These are phyloP conservation scores for Alligator mississippiensis DNA, from an alignment of 2,113 vertebrate species.

Conservation along the genomic window DNA sequence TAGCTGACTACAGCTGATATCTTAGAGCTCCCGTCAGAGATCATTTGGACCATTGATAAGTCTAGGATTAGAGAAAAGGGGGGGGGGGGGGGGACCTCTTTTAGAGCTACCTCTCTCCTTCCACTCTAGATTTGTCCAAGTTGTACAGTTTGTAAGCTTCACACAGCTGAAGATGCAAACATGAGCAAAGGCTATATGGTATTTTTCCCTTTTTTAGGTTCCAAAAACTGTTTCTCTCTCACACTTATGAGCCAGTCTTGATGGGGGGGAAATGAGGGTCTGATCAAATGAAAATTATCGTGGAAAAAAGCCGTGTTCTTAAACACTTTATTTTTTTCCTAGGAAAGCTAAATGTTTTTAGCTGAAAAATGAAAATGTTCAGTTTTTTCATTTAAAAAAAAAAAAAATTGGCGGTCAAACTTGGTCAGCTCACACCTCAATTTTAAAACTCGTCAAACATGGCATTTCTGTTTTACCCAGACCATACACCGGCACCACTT, in stretches of 20 bases:
- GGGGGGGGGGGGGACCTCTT: not conserved
- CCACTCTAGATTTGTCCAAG: rapidly evolving
- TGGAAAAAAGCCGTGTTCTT: not conserved
- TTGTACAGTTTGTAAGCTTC: not conserved
- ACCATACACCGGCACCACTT: rapidly evolving
- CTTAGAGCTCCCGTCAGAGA: not conserved
- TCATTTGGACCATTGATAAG: not conserved
- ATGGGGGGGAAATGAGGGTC: not conserved
- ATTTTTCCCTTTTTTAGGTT: not conserved
- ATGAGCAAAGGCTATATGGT: not conserved
- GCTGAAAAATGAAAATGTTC: not conserved
- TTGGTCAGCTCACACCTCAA: not conserved
- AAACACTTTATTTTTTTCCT: not conserved
- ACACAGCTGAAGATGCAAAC: not conserved
- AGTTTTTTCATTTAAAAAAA: not conserved
- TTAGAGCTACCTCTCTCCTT: not conserved
- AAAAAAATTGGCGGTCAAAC: not conserved
- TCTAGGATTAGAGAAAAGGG: not conserved
- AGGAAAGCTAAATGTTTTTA: not conserved
- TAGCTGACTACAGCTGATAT: not conserved
- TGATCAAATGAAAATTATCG: not conserved
- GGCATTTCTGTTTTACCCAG: not conserved
- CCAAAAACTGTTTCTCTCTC: not conserved
- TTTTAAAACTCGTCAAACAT: not conserved
- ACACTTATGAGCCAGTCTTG: not conserved